Evolutionary conservation across 2,797 vertebrate genomes (phyloP), one percentile per base, ranked within the genome.

Genomic region (Hemitrygon akajei): DNA sequence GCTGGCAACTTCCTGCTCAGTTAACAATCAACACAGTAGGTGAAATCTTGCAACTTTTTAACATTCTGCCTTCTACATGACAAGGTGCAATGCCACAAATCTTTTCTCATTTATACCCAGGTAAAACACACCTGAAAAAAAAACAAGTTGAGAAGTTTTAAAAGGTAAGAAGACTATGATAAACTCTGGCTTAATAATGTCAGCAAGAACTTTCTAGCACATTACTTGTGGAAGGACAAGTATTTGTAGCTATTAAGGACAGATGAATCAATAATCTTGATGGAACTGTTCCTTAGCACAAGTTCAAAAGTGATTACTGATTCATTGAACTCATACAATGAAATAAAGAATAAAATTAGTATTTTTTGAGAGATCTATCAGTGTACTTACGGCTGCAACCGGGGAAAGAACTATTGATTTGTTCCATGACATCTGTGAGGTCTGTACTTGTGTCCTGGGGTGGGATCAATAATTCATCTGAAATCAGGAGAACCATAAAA

Each of bases 371-470:
- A 47, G 56, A 27, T 60, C 71, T 12, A 93, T 76, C 3, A 30
- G 22, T 12, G 91, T 94, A 98, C 98, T 99, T 98, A 99, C 98
- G 95, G 97, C 97, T 97, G 97, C 98, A 98, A 96, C 98, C 97
- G 94, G 98, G 98, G 96, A 99, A 99, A 80, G 98, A 98, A 96
- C 97, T 98, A 97, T 98, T 98, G 97, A 99, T 98, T 97, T 98
- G 98, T 96, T 99, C 99, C 98, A 99, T 98, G 96, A 99, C 97
- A 95, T 98, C 98, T 69, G 98, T 97, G 96, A 99, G 97, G 97
- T 99, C 98, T 94, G 98, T 97, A 96, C 96, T 98, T 96, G 97
- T 98, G 96, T 97, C 97, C 81, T 97, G 97, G 94, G 97, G 97
- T n/a, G 96, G 97, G 94, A 97, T 96, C 96, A 98, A 96, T 96